Conservation (phyloP, 64 coral and sea anemone genomes). For the Acropora yongei region DNA sequence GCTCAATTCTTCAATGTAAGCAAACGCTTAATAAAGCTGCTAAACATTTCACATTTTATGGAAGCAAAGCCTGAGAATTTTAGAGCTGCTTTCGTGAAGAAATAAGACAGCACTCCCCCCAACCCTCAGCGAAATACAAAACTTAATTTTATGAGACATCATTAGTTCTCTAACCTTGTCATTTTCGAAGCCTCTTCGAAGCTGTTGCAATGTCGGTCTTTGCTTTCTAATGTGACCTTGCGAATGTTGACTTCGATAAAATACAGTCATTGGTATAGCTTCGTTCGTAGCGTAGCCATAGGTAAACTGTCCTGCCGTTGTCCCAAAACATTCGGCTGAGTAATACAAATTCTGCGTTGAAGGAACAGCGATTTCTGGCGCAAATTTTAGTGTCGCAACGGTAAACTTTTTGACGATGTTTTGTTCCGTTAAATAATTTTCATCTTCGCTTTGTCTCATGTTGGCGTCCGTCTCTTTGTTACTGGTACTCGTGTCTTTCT, state of each 20-base stretch:
- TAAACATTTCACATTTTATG: too few species aligned
- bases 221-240: slow-evolving; percentile 56
- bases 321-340: background rate
- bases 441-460: background rate
- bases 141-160: background rate
- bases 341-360: background rate
- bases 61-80: too few species aligned
- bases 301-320: background rate
- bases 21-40: too few species aligned
- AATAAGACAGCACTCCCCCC: too few species aligned
- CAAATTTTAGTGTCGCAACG: slow-evolving; percentile 4
- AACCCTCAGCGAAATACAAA: too few species aligned
- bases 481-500: background rate
- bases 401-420: background rate
- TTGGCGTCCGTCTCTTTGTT: background rate
- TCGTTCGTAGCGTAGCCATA: slow-evolving; percentile 81
- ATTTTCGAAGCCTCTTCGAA: slow-evolving; percentile 85
- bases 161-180: slow-evolving; percentile 33
- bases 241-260: slow-evolving; percentile 84
- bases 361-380: background rate
- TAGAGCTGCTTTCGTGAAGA: too few species aligned
- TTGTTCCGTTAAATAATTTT: background rate
- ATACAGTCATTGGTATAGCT: slow-evolving; percentile 91
- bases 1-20: too few species aligned
- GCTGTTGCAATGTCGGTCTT: slow-evolving; percentile 78